Evolutionary conservation across 2,797 vertebrate genomes (phyloP).

Genomic region (Eleutherodactylus coqui): DNA sequence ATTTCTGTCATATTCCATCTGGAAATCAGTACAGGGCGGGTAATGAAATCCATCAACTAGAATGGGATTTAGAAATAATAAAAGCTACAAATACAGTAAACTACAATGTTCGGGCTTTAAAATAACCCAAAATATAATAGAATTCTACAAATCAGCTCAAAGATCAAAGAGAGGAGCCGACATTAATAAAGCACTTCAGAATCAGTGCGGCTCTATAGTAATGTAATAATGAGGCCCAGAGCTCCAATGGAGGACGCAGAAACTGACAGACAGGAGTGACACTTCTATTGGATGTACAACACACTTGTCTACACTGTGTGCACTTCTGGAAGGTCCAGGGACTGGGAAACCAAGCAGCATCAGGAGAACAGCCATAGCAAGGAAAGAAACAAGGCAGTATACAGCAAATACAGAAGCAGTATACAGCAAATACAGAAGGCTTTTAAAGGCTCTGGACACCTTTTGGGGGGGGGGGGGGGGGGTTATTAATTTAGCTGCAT

Average conservation of each 20-base stretch:
- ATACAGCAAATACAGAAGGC: no score
- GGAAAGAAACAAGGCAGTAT: no score
- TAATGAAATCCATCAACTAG: neutral
- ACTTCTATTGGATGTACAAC: no score
- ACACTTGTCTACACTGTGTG: no score
- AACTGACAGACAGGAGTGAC: no score
- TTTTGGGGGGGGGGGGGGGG: no score
- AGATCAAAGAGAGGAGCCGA: neutral
- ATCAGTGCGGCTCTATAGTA: neutral
- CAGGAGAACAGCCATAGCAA: no score
- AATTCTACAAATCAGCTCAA: neutral
- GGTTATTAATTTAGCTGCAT: no score
- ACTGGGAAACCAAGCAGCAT: no score
- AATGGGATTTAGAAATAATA: neutral
- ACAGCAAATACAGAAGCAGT: no score
- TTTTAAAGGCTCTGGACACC: no score
- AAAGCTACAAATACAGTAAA: neutral
- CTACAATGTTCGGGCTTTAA: neutral
- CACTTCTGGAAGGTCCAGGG: no score
- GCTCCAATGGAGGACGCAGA: neutral
- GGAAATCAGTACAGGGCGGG: neutral
- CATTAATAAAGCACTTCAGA: neutral
- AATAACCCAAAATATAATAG: neutral
- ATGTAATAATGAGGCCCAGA: neutral
- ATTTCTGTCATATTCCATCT: constrained; percentile 15